Evolutionary conservation across 2,888 invertebrate species (phyloP).

Genomic region (Zaprionus lineosus): DNA sequence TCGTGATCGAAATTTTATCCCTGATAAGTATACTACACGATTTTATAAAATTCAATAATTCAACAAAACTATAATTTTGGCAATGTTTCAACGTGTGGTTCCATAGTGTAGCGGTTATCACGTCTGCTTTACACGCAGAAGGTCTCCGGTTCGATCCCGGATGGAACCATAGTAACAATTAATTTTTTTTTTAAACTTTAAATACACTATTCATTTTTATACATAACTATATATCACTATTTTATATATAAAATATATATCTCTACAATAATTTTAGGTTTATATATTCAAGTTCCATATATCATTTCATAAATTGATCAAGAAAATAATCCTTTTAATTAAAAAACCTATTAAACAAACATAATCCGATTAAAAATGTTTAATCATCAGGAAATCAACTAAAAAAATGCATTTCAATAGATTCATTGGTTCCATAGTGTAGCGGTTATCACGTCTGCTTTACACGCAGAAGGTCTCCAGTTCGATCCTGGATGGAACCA

Average conservation of each 20-base stretch:
- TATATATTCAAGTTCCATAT: too few species aligned
- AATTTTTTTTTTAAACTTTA: neutral
- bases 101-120: slow-evolving; percentile 84
- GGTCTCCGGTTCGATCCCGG: slow-evolving; percentile 83
- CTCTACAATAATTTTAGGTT: neutral
- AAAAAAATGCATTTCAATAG: too few species aligned
- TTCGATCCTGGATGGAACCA: slow-evolving; percentile 74
- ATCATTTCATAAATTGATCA: too few species aligned
- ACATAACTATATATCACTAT: neutral
- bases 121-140: slow-evolving; percentile 84
- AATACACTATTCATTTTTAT: neutral
- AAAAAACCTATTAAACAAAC: neutral
- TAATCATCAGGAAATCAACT: too few species aligned
- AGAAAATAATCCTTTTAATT: neutral
- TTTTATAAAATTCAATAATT: rapidly evolving
- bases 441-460: slow-evolving; percentile 84
- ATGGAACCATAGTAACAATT: slow-evolving; percentile 38
- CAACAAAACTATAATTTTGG: neutral
- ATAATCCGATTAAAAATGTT: too few species aligned
- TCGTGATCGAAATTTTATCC: too few species aligned
- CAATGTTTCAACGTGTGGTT: slow-evolving; percentile 44
- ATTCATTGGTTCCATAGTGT: slow-evolving; percentile 83
- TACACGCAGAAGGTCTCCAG: slow-evolving; percentile 84
- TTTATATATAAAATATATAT: slow-evolving; percentile 3
- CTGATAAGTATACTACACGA: slow-evolving; percentile 15